Evolutionary conservation across 2,797 vertebrate genomes (phyloP).

Genomic region (Gymnothorax javanicus): DNA sequence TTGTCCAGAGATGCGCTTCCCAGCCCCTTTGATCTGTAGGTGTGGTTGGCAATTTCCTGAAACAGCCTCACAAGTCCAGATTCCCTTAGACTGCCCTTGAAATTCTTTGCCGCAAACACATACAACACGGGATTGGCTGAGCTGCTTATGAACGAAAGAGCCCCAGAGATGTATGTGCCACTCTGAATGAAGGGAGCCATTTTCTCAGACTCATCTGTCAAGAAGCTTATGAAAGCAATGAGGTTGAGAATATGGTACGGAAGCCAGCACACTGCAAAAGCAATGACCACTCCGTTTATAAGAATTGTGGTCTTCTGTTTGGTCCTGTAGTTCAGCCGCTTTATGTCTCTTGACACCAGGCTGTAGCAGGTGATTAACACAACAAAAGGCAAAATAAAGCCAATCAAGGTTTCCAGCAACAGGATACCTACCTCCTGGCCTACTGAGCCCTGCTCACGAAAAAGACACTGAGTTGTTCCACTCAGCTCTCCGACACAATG

Average conservation of each 20-base stretch:
- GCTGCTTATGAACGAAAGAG: conserved; percentile 67
- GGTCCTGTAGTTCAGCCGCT: conserved; percentile 52
- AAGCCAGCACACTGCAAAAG: conserved; percentile 68
- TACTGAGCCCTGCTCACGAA: conserved; percentile 46
- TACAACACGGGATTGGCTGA: conserved; percentile 70
- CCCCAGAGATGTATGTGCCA: conserved; percentile 59
- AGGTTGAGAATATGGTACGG: conserved; percentile 71
- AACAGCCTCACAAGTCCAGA: conserved; percentile 69
- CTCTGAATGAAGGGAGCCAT: conserved; percentile 33
- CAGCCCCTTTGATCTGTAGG: conserved; percentile 26
- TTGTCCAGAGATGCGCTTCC: background rate
- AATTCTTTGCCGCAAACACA: conserved; percentile 67
- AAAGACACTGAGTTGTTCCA: conserved; percentile 35
- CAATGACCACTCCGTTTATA: conserved; percentile 57
- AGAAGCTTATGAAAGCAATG: conserved; percentile 49
- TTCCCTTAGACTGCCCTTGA: conserved; percentile 61
- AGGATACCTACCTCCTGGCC: conserved; percentile 51
- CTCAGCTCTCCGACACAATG: conserved; percentile 34
- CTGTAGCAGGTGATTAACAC: conserved; percentile 63
- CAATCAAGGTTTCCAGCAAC: conserved; percentile 63
- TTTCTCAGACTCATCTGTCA: conserved; percentile 19
- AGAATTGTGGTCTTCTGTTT: conserved; percentile 57
- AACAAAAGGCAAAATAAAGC: conserved; percentile 69
- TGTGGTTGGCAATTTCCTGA: conserved; percentile 64
- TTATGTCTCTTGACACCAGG: conserved; percentile 58